These are phyloP conservation scores for Beroe forskalii DNA, from an alignment of 37 sponge, comb jelly and placozoan genomes.

Conservation along the genomic window DNA sequence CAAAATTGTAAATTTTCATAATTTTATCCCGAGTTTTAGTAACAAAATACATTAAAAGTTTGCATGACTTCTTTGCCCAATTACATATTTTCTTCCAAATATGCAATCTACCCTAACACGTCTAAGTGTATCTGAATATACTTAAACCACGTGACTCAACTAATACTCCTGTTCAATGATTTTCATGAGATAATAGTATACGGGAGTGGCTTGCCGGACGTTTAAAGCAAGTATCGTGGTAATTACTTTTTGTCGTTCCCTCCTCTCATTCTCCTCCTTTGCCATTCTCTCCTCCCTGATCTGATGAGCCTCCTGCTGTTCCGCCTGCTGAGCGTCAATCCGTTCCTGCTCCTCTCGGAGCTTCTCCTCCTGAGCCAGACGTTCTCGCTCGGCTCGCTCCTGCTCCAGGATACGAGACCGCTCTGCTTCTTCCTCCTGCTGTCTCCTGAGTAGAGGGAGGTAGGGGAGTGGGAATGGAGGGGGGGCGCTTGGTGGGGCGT, in stretches of 20 bases:
- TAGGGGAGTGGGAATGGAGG: background rate
- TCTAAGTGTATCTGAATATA: too few relatives aligned
- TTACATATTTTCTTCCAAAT: too few relatives aligned
- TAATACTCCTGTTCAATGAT: background rate
- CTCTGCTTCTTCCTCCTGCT: conserved; percentile 39
- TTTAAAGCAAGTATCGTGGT: background rate
- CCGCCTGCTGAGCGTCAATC: background rate
- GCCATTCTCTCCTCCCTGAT: conserved; percentile 19
- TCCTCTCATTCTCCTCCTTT: conserved; percentile 24
- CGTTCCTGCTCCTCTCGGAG: conserved; percentile 17
- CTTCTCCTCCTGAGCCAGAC: background rate
- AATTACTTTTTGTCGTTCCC: conserved; percentile 40
- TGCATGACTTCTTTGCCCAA: too few relatives aligned
- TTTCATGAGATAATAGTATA: background rate
- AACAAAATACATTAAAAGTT: too few relatives aligned
- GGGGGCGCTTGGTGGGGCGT: too few relatives aligned
- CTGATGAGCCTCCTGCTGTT: background rate
- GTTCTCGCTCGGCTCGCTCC: background rate
- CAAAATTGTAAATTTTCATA: too few relatives aligned
- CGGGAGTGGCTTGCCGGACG: background rate
- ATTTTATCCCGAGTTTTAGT: too few relatives aligned
- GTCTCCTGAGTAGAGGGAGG: background rate
- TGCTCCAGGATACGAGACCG: background rate
- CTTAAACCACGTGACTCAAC: too few relatives aligned
- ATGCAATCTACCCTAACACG: too few relatives aligned